These are phyloP conservation scores for Hesperophylax magnus DNA, from an alignment of 1,140 invertebrate species.

Conservation along the genomic window DNA sequence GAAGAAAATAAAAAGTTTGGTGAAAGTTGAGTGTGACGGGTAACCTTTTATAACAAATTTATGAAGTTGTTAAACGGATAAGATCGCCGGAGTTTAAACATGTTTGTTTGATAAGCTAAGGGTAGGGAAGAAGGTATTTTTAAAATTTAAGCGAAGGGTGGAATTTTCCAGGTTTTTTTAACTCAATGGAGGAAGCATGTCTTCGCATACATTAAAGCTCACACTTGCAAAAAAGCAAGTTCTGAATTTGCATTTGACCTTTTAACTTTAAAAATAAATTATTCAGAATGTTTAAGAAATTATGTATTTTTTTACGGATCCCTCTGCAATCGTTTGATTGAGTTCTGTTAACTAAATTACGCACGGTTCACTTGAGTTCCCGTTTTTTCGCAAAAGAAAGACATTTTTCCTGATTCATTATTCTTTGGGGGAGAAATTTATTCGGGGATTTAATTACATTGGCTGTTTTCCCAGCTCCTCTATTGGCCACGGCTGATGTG, in stretches of 20 bases:
- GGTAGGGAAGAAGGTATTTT: neutral
- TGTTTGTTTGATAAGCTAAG: neutral
- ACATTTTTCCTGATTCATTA: neutral
- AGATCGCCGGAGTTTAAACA: neutral
- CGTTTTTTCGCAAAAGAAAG: neutral
- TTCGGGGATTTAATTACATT: slow-evolving; percentile 10
- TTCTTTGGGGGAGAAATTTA: neutral
- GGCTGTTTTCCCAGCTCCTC: neutral
- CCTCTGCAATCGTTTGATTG: no score
- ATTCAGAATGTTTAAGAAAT: no score
- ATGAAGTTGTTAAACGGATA: neutral
- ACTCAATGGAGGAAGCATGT: neutral
- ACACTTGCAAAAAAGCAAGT: no score
- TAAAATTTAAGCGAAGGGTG: neutral
- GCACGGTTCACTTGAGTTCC: no score
- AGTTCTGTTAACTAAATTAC: no score
- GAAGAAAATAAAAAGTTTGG: no score
- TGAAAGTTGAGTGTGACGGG: no score
- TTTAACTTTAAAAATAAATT: no score
- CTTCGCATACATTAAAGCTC: slow-evolving; percentile 1
- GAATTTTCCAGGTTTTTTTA: neutral
- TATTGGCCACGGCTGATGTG: neutral
- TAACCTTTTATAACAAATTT: neutral
- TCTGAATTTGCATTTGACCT: no score
- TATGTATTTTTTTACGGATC: no score